These are phyloP conservation scores for Unio delphinus DNA, from an alignment of 2,888 invertebrate species.

Conservation along the genomic window DNA sequence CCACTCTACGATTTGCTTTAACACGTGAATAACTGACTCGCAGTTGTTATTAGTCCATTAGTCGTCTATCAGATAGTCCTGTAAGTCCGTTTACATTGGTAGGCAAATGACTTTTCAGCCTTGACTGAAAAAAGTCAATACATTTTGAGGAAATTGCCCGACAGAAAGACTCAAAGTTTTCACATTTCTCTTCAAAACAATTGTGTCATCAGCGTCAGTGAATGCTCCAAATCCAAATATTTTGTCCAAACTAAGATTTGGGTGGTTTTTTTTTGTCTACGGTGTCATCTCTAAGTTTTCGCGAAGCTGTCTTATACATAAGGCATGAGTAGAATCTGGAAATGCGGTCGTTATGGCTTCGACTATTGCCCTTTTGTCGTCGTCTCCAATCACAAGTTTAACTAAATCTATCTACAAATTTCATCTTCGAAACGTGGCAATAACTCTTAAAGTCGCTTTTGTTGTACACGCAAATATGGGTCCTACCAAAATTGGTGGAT, in stretches of 20 bases:
- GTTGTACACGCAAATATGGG: background rate
- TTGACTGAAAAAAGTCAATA: constrained; percentile 1
- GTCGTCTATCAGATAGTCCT: background rate
- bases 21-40: too few relatives aligned
- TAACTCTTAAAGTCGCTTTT: too few relatives aligned
- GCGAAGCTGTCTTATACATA: background rate
- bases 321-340: too few relatives aligned
- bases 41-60: too few relatives aligned
- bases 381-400: too few relatives aligned
- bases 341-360: too few relatives aligned
- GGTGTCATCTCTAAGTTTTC: background rate
- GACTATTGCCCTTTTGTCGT: too few relatives aligned
- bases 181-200: constrained; percentile 1
- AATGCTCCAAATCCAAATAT: too few relatives aligned
- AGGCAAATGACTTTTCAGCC: constrained; percentile 1
- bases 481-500: constrained; percentile 11
- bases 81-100: constrained; percentile 4
- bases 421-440: too few relatives aligned
- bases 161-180: background rate
- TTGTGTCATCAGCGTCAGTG: background rate
- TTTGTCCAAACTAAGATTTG: background rate
- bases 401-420: too few relatives aligned
- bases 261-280: too few relatives aligned
- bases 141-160: background rate
- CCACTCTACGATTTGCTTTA: too few relatives aligned